Percentiles rank a stretch among this genome's conserved stretches.
Conservation (phyloP, 2,797 vertebrate species). For the Poeciliopsis paucimaculata region DNA sequence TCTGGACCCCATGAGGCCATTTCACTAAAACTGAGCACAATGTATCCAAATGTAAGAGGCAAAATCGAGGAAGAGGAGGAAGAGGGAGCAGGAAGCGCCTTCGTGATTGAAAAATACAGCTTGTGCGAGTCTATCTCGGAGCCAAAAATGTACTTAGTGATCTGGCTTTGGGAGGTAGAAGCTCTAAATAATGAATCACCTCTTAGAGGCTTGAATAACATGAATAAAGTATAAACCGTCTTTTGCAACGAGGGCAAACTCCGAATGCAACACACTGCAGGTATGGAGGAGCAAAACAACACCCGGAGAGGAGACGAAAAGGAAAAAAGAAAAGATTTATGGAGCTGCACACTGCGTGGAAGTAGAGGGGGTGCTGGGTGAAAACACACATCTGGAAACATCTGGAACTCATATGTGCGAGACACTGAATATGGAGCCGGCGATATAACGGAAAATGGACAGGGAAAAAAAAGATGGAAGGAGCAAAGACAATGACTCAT, state of each 20-base stretch:
- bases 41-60: constrained; percentile 53
- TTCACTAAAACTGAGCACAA: constrained; percentile 61
- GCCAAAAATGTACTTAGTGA: constrained; percentile 80
- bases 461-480: constrained; percentile 46
- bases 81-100: constrained; percentile 38
- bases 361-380: constrained; percentile 17
- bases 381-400: constrained; percentile 43
- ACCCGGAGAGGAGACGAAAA: not conserved
- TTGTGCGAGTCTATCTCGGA: constrained; percentile 61
- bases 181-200: constrained; percentile 77
- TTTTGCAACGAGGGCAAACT: constrained; percentile 62
- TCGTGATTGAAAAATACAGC: constrained; percentile 59
- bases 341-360: constrained; percentile 9
- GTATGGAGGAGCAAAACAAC: constrained; percentile 32
- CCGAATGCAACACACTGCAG: constrained; percentile 37
- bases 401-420: constrained; percentile 60
- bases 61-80: constrained; percentile 6
- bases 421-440: constrained; percentile 25
- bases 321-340: constrained; percentile 21
- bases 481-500: constrained; percentile 81
- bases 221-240: constrained; percentile 77
- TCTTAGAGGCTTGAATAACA: constrained; percentile 78
- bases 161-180: constrained; percentile 72
- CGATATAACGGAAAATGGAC: constrained; percentile 48
- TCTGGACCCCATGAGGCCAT: constrained; percentile 60